Evolutionary conservation across 2,113 vertebrate genomes (phyloP).

Genomic region (Camelus dromedarius): DNA sequence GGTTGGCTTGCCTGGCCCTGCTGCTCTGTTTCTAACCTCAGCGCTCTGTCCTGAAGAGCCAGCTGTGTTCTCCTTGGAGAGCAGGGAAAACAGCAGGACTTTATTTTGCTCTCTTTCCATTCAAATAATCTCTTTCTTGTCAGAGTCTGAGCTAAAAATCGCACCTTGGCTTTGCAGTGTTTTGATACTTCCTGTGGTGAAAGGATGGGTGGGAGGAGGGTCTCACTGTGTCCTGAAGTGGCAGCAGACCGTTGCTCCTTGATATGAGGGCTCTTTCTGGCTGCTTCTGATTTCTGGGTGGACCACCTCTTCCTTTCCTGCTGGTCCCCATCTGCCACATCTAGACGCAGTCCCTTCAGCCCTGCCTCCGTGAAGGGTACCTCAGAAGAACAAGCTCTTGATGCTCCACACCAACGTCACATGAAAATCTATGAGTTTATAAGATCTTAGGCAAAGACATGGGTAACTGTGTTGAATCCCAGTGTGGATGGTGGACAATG

Average conservation of each 20-base stretch:
- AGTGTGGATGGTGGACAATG: neutral
- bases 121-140: neutral
- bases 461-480: neutral
- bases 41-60: neutral
- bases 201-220: neutral
- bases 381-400: neutral
- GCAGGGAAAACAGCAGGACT: neutral
- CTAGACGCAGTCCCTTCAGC: neutral
- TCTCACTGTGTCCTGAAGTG: neutral
- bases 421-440: neutral
- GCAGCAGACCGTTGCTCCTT: neutral
- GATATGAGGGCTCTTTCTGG: neutral
- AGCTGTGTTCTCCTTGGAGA: neutral
- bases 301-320: neutral
- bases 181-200: neutral
- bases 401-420: neutral
- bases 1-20: neutral
- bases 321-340: neutral
- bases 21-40: neutral
- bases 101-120: neutral
- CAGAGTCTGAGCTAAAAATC: neutral
- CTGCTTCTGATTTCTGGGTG: neutral
- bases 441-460: neutral
- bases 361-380: neutral
- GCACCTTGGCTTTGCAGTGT: neutral